Evolutionary conservation across 1,140 invertebrate genomes (phyloP), one percentile per base, ranked within the genome.

Genomic region (Drosophila busckii): DNA sequence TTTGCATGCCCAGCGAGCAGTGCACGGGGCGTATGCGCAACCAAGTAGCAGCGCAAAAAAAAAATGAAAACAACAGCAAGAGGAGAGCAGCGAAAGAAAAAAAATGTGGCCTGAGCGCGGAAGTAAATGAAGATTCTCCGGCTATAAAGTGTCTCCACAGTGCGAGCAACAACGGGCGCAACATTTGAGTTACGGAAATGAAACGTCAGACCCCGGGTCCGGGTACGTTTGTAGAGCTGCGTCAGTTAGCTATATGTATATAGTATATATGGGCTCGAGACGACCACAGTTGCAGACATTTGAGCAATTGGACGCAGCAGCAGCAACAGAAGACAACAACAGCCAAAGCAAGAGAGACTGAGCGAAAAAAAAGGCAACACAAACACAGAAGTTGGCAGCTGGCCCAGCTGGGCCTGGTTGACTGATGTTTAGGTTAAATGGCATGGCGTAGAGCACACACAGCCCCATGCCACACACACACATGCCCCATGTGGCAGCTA

Each of bases 181-280:
- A 58, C 73, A 26, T 78, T 78, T 78, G 73, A 78, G 73, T 73
- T 80, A 78, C 73, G 75, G 75, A 82, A 78, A 78, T 78, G 75
- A 78, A 80, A 78, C 66, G 73, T 73, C 73, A 78, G 68, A 31
- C 50, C n/a, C n/a, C 20, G 42, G 45, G 34, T 44, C 16, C 16
- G 25, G n/a, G n/a, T n/a, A n/a, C n/a, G n/a, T n/a, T n/a, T n/a
- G n/a, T n/a, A n/a, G n/a, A 32, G 46, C 29, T 23, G 25, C 19
- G 5, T n/a, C n/a, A n/a, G n/a, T n/a, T n/a, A 48, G 35, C 35
- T 42, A 17, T 16, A 7, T 12, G 12, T 32, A 2, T 32, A 6
- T 45, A 4, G 26, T 60, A 13, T 53, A 40, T 31, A 22, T 4
- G 41, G 56, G 25, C 49, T 55, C 35, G 41, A 40, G 52, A 55